phyloP scores from a whole-genome alignment of 2,888 invertebrate species.

The Pecten maximus region DNA sequence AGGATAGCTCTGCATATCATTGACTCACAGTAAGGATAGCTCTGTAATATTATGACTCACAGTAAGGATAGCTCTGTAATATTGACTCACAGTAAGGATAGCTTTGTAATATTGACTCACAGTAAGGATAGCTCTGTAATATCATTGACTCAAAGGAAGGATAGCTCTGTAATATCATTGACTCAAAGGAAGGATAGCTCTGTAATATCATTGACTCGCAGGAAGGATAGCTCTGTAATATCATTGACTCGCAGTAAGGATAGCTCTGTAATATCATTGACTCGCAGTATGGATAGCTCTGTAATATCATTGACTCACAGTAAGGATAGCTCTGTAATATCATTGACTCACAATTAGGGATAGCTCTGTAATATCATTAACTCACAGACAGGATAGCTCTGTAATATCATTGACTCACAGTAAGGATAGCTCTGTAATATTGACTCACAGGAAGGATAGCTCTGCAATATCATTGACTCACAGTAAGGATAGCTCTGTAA shows the following conservation, averaged over 20 bases:
- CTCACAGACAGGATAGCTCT: background rate
- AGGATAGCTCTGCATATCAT: no score
- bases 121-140: no score
- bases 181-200: background rate
- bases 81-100: background rate
- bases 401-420: no score
- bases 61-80: background rate
- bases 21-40: background rate
- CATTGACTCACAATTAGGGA: no score
- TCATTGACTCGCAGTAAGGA: background rate
- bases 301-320: background rate
- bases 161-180: background rate
- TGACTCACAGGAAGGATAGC: no score
- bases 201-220: background rate
- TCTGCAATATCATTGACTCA: background rate
- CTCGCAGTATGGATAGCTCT: background rate
- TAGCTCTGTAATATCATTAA: background rate
- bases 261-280: background rate
- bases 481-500: background rate
- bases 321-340: no score
- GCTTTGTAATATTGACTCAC: no score
- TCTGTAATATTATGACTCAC: background rate
- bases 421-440: no score
- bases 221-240: no score
- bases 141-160: background rate